Evolutionary conservation across 2,888 invertebrate genomes (phyloP).

Genomic region (Drosophila cognata): DNA sequence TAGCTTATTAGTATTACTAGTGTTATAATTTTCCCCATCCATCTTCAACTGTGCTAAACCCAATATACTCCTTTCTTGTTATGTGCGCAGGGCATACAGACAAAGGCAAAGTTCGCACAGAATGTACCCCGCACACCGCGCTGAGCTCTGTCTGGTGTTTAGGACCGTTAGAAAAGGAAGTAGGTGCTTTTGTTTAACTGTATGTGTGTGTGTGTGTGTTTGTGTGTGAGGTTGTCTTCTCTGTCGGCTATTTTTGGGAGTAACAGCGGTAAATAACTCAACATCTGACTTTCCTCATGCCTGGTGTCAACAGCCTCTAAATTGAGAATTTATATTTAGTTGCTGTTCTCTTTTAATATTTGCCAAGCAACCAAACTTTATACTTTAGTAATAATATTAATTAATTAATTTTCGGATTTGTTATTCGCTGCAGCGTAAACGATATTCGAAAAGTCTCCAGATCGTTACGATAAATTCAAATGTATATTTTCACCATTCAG

Average conservation of each 20-base stretch:
- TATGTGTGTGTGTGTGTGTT: slow-evolving; percentile 6
- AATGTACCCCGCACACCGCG: slow-evolving; percentile 33
- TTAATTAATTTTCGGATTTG: neutral
- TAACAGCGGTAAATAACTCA: slow-evolving; percentile 23
- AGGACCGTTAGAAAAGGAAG: slow-evolving; percentile 67
- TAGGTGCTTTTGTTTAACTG: slow-evolving; percentile 54
- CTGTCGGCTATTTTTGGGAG: slow-evolving; percentile 17
- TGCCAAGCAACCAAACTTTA: neutral
- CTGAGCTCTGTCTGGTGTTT: slow-evolving; percentile 61
- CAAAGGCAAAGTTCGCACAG: slow-evolving; percentile 33
- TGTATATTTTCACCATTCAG: slow-evolving; percentile 1
- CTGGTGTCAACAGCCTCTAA: slow-evolving; percentile 68
- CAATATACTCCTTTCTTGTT: neutral
- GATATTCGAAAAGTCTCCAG: slow-evolving; percentile 1
- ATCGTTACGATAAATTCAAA: neutral
- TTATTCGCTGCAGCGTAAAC: slow-evolving; percentile 4
- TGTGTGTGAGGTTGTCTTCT: slow-evolving; percentile 15
- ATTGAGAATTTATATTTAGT: slow-evolving; percentile 30
- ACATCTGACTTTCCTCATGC: slow-evolving; percentile 35
- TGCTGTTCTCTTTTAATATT: slow-evolving; percentile 35
- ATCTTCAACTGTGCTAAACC: neutral
- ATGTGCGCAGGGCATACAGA: slow-evolving; percentile 1
- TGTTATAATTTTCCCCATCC: neutral
- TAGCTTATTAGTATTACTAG: neutral
- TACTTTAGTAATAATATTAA: neutral